A percentile compares a stretch with the other conserved stretches of the same genome.
These are phyloP conservation scores for Neoitamus cyanurus DNA, from an alignment of 2,888 invertebrate species.

Conservation along the genomic window DNA sequence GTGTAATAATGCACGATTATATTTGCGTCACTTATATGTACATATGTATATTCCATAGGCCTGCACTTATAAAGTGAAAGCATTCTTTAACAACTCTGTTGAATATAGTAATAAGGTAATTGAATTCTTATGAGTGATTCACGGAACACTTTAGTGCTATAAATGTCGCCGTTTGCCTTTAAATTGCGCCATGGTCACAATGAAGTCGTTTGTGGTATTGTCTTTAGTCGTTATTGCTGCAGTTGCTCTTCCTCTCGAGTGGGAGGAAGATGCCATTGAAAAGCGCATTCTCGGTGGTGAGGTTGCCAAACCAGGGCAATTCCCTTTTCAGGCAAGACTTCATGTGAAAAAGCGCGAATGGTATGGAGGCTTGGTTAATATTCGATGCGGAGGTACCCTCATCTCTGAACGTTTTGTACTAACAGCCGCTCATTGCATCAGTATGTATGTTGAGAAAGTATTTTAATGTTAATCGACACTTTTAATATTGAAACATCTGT, in stretches of 20 bases:
- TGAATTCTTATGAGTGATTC: not conserved
- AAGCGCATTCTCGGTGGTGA: slow-evolving; percentile 64
- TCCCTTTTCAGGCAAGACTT: slow-evolving; percentile 57
- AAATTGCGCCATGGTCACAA: not conserved
- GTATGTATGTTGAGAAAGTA: not conserved
- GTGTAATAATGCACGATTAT: no score
- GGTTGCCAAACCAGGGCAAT: slow-evolving; percentile 59
- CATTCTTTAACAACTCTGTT: not conserved
- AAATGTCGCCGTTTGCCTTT: not conserved
- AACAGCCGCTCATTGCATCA: slow-evolving; percentile 48
- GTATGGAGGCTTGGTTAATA: not conserved
- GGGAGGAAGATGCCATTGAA: not conserved
- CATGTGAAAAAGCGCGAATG: not conserved
- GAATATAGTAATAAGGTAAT: not conserved
- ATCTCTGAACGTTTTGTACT: slow-evolving; percentile 17
- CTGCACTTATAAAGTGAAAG: not conserved
- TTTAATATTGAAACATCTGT: not conserved
- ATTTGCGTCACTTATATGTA: no score
- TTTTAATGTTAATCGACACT: not conserved
- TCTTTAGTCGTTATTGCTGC: not conserved
- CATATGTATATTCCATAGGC: no score
- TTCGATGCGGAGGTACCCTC: slow-evolving; percentile 44
- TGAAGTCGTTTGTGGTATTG: not conserved
- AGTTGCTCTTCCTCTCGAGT: not conserved
- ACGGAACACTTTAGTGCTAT: not conserved